Base-by-base conservation (phyloP, 37 sponge, comb jelly and placozoan species). In the Spongilla lacustris region DNA sequence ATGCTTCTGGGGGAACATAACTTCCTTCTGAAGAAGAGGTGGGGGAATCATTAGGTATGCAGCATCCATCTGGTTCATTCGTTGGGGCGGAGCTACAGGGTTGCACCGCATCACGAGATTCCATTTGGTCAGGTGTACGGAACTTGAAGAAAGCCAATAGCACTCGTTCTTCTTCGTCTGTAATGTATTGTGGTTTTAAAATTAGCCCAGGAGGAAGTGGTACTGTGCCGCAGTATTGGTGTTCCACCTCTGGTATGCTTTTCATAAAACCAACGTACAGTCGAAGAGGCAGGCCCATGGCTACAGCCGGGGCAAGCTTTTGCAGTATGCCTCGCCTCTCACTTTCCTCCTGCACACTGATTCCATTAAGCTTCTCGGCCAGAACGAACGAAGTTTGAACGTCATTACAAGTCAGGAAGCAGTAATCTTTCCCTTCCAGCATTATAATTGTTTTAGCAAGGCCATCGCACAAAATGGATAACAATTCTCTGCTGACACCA, bases 161-260 rank as follows among this genome's bases (percentile, higher is more conserved):
- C 6, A 68, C 23, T 30, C 35, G 19, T 77, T 96, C 96, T 31
- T 87, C 83, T 17, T 85, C 74, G 31, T 28, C 25, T 28, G 86
- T 66, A 4, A 96, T 80, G 31, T 89, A 88, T 5, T 91, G 87
- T 19, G 38, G 69, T 68, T 68, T 27, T 4, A 96, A 31, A 33
- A 80, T 36, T 37, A 96, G 76, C 4, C 96, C 92, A 37, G 86
- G 93, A 25, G 91, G 93, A 50, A 34, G 33, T 4, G 22, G 68
- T 26, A 10, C 26, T 67, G 36, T 0, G 0, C 27, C 24, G 24
- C 21, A 23, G 77, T 25, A 69, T 76, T 37, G 34, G 12, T 5
- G 66, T 33, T 9, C 14, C 28, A 46, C 26, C 66, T 58, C 73
- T 1, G 85, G 85, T 9, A 90, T 71, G 13, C 58, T 36, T 23